Evolutionary conservation across 2,797 vertebrate genomes (phyloP), one percentile per base, ranked within the genome.

Genomic region (Gadopsis bispinosus): DNA sequence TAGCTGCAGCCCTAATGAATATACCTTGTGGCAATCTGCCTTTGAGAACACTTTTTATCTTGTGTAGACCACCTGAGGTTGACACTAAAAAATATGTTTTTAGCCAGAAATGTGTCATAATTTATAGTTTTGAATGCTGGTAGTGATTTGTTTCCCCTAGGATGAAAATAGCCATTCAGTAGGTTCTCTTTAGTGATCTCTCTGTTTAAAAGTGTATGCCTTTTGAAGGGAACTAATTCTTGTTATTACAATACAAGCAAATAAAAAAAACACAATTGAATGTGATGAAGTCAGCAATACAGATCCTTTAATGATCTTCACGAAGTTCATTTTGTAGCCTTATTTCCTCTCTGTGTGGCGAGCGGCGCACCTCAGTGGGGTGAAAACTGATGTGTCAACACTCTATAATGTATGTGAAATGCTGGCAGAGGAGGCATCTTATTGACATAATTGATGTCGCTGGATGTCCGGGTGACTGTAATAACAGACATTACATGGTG

Each of bases 381-480:
- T 73, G 72, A 75, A 87, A 89, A 90, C 79, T 70, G 83, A 88
- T 80, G 81, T 79, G 70, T 88, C 87, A 81, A 86, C 89, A 80
- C 80, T 87, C 80, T 56, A 45, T 88, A 87, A 87, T 87, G 82
- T 59, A 81, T 87, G 69, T 75, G 75, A 80, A 78, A 59, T 47
- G 62, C 82, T 89, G 87, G 81, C 88, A 84, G 78, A 68, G 69
- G 70, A 83, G 73, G 69, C 41, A 1, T 79, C 86, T 87, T 84
- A 88, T 87, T 89, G 90, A 86, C 79, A 86, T 90, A 91, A 91
- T 87, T 91, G 88, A 90, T 89, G 88, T 81, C 8, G n/a, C 72
- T 63, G 87, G 77, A 78, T 79, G 83, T 69, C 83, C 74, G 80
- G 83, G 60, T 60, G 69, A 80, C 73, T 79, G 72, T 87, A 83